Conservation (phyloP, 2,797 vertebrate genomes). For the Brotula barbata region DNA sequence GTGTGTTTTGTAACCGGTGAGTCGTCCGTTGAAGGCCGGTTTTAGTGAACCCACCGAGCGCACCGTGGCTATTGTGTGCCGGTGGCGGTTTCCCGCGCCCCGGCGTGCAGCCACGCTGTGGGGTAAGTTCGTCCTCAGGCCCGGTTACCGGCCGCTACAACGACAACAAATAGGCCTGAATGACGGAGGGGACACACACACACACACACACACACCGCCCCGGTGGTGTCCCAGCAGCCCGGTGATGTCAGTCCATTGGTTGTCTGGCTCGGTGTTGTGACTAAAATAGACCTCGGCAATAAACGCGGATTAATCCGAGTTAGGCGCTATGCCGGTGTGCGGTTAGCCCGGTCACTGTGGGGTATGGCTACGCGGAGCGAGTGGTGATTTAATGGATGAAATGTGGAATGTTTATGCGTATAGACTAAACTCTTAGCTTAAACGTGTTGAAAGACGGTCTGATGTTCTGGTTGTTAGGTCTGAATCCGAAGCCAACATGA, state of each 20-base stretch:
- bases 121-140: constrained; percentile 45
- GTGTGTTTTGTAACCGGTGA: constrained; percentile 1
- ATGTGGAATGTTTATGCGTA: constrained; percentile 1
- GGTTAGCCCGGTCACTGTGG: constrained; percentile 30
- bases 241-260: constrained; percentile 34
- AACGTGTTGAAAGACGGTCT: no score
- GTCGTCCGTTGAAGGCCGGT: constrained; percentile 24
- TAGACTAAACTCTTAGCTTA: no score
- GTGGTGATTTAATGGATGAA: constrained; percentile 31
- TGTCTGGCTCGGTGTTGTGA: constrained; percentile 34
- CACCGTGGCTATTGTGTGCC: constrained; percentile 43
- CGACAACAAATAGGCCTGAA: no score
- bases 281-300: constrained; percentile 64
- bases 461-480: constrained; percentile 32
- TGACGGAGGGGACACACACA: no score
- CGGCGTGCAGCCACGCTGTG: constrained; percentile 54
- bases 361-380: constrained; percentile 40
- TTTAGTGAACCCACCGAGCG: constrained; percentile 39
- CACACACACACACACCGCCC: constrained; percentile 4
- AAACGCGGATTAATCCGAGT: constrained; percentile 68
- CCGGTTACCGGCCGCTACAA: constrained; percentile 38
- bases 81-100: constrained; percentile 20
- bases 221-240: constrained; percentile 25
- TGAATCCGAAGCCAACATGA: constrained; percentile 82
- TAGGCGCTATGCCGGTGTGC: constrained; percentile 52